Percentiles rank a stretch among this genome's conserved stretches.
These are phyloP conservation scores for Leptinotarsa haldemani DNA, from an alignment of 2,888 invertebrate species.

Conservation along the genomic window DNA sequence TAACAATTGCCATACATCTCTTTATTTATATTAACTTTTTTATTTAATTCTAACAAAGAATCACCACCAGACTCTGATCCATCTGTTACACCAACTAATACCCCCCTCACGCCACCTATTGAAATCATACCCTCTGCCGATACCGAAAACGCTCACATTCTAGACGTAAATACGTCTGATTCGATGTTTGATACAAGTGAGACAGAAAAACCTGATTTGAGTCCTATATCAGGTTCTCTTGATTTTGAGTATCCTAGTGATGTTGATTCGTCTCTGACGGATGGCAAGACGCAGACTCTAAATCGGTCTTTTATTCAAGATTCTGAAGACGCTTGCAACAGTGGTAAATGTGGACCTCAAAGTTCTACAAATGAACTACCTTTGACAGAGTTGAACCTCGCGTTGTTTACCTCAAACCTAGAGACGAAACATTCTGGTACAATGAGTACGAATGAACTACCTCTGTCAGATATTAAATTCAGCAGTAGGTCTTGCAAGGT, in stretches of 20 bases:
- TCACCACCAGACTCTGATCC: constrained; percentile 52
- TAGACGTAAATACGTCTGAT: constrained; percentile 46
- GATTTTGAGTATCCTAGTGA: constrained; percentile 58
- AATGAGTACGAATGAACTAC: constrained; percentile 61
- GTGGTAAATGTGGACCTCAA: constrained; percentile 40
- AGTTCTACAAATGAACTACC: constrained; percentile 75
- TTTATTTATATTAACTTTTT: constrained; percentile 33
- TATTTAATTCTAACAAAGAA: constrained; percentile 46
- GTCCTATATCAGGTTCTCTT: constrained; percentile 62
- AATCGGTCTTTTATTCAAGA: constrained; percentile 29
- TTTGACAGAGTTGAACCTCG: constrained; percentile 68
- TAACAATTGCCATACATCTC: constrained; percentile 37
- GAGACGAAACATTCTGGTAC: constrained; percentile 48
- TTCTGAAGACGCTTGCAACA: constrained; percentile 29
- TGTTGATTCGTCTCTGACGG: constrained; percentile 52
- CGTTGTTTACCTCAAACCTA: constrained; percentile 60
- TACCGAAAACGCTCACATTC: constrained; percentile 44
- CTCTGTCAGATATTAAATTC: constrained; percentile 59
- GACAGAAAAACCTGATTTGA: constrained; percentile 53
- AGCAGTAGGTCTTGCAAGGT: constrained; percentile 47
- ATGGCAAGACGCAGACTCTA: constrained; percentile 33
- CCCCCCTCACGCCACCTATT: constrained; percentile 56
- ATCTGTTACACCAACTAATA: constrained; percentile 61
- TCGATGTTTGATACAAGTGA: constrained; percentile 43
- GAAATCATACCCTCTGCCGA: constrained; percentile 64